A percentile compares a stretch with the other conserved stretches of the same genome.
Conservation (phyloP, 1,140 invertebrate genomes). For the Apocrypta bakeri region DNA sequence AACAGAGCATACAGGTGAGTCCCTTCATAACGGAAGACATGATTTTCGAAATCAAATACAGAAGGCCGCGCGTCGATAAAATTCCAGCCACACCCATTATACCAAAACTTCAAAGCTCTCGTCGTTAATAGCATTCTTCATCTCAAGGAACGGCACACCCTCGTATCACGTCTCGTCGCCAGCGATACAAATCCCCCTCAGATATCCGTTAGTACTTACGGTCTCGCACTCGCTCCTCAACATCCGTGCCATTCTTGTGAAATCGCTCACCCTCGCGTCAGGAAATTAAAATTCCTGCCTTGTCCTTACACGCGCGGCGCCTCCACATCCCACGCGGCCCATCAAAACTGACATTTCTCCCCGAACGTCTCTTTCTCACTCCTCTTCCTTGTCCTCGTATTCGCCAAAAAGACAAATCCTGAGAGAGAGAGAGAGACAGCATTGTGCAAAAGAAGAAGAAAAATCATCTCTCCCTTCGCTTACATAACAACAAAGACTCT, state of each 20-base stretch:
- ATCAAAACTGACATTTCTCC: constrained; percentile 39
- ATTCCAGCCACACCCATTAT: background rate
- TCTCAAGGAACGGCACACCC: background rate
- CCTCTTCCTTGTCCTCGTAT: background rate
- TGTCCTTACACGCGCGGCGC: background rate
- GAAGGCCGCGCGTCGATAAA: background rate
- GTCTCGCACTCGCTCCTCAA: background rate
- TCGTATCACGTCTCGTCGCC: too few species aligned
- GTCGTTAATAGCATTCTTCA: background rate
- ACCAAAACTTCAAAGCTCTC: background rate
- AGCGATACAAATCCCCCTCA: background rate
- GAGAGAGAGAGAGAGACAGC: background rate
- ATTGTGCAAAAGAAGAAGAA: constrained; percentile 13
- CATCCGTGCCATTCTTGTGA: constrained; percentile 20
- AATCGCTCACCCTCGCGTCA: constrained; percentile 34
- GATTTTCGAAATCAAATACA: background rate
- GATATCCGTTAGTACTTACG: background rate
- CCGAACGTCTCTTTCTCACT: background rate
- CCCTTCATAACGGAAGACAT: too few species aligned
- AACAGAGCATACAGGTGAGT: too few species aligned
- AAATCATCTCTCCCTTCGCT: constrained; percentile 1
- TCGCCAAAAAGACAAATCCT: background rate
- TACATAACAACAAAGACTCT: constrained; percentile 37
- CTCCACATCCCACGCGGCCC: background rate
- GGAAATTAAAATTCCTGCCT: constrained; percentile 48